Percentiles rank a stretch among this genome's conserved stretches.
Conservation (phyloP, 2,888 invertebrate species). For the Andrena minutula region DNA sequence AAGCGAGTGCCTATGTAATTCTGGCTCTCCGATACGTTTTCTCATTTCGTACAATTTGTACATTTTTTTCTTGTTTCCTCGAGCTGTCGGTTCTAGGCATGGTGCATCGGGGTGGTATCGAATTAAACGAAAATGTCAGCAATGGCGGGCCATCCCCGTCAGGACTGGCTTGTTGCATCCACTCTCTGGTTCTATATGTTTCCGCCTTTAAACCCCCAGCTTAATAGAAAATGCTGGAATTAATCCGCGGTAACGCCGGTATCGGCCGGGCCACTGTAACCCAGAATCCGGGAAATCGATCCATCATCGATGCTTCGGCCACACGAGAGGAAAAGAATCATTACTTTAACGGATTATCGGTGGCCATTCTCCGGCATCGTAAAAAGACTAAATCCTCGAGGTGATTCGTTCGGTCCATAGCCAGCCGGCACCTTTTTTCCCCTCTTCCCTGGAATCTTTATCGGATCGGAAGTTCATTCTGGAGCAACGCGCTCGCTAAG, state of each 20-base stretch:
- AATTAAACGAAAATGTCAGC: neutral
- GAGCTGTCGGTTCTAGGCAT: neutral
- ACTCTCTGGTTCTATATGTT: neutral
- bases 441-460: constrained; percentile 39
- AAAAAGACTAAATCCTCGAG: constrained; percentile 50
- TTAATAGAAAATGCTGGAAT: constrained; percentile 5
- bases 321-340: constrained; percentile 31
- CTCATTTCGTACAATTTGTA: too few species aligned
- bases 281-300: constrained; percentile 13
- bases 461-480: constrained; percentile 61
- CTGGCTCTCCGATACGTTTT: too few species aligned
- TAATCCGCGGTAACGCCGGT: constrained; percentile 21
- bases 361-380: constrained; percentile 20
- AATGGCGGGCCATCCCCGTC: neutral
- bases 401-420: constrained; percentile 6
- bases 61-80: neutral
- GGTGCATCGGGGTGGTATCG: neutral
- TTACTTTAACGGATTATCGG: constrained; percentile 58
- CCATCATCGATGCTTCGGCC: constrained; percentile 33
- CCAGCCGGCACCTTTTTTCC: constrained; percentile 39
- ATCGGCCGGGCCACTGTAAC: constrained; percentile 9
- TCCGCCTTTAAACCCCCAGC: neutral
- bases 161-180: neutral
- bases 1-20: too few species aligned
- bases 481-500: constrained; percentile 54